Conservation (phyloP, 2,113 vertebrate genomes). For the Arenaria interpres region DNA sequence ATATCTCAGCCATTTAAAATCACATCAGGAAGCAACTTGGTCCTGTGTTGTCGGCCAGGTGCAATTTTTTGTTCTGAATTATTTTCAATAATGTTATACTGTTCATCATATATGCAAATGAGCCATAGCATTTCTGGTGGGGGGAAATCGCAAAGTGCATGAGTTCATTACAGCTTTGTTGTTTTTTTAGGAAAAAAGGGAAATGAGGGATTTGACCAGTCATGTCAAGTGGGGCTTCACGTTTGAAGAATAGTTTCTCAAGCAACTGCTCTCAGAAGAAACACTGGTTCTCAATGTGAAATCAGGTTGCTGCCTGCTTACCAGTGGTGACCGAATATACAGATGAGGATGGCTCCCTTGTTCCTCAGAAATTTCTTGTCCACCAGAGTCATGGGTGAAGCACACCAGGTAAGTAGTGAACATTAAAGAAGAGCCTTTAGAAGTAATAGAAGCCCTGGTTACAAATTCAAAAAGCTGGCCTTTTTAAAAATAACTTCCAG, state of each 20-base stretch:
- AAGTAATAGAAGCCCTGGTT: background rate
- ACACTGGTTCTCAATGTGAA: background rate
- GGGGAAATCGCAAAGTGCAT: background rate
- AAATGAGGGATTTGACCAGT: background rate
- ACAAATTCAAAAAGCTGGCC: background rate
- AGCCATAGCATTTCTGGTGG: background rate
- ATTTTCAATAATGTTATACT: slow-evolving; percentile 44
- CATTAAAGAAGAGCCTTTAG: background rate
- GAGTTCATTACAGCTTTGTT: background rate
- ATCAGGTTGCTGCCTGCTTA: background rate
- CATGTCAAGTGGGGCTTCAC: background rate
- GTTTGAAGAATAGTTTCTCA: background rate
- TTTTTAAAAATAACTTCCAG: background rate
- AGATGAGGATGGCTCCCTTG: background rate
- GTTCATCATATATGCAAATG: slow-evolving; percentile 54
- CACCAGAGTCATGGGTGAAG: background rate
- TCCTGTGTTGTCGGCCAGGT: slow-evolving; percentile 59
- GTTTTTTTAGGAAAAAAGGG: background rate
- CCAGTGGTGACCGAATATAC: background rate
- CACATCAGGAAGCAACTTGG: slow-evolving; percentile 75
- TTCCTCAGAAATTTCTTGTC: background rate
- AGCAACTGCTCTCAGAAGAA: background rate
- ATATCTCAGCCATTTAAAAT: slow-evolving; percentile 80
- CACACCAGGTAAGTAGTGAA: background rate
- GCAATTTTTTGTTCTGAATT: slow-evolving; percentile 19